These are phyloP conservation scores for Scolopax rusticola DNA, from an alignment of 2,797 vertebrate species.

Conservation along the genomic window DNA sequence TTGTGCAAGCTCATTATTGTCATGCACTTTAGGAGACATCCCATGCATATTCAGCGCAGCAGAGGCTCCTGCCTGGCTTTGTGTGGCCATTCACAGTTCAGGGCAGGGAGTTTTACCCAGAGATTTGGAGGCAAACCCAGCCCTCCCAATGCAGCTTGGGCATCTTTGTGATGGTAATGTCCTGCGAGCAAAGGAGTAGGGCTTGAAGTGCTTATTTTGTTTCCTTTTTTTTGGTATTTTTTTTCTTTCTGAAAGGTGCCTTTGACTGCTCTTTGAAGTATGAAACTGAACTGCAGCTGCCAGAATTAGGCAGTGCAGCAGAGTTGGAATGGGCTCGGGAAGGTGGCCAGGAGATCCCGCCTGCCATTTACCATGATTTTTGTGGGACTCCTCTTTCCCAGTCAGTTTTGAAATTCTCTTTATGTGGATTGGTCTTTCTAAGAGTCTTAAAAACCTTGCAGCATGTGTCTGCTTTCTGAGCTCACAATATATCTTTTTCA, in stretches of 20 bases:
- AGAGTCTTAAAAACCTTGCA: not conserved
- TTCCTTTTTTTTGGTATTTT: not conserved
- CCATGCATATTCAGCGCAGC: not conserved
- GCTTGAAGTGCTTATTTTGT: not conserved
- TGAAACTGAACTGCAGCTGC: not conserved
- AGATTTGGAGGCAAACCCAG: not conserved
- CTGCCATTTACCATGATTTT: not conserved
- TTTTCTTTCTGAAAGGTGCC: not conserved
- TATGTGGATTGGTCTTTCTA: not conserved
- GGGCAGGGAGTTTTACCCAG: not conserved
- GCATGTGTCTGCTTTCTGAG: not conserved
- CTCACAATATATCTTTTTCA: not conserved
- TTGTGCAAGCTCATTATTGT: conserved; percentile 6
- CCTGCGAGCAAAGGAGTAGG: not conserved
- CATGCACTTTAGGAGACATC: not conserved
- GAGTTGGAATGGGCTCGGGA: not conserved
- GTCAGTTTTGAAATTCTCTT: not conserved
- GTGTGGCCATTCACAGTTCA: not conserved
- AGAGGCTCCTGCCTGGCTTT: not conserved
- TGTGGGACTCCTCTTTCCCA: not conserved
- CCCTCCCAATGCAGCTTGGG: not conserved
- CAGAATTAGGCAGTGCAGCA: not conserved
- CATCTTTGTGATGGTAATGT: not conserved
- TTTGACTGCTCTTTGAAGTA: not conserved
- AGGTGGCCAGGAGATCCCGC: not conserved